Evolutionary conservation across 2,888 invertebrate species (phyloP), one percentile per base, ranked within the genome.

Genomic region (Stomorhina lunata): DNA sequence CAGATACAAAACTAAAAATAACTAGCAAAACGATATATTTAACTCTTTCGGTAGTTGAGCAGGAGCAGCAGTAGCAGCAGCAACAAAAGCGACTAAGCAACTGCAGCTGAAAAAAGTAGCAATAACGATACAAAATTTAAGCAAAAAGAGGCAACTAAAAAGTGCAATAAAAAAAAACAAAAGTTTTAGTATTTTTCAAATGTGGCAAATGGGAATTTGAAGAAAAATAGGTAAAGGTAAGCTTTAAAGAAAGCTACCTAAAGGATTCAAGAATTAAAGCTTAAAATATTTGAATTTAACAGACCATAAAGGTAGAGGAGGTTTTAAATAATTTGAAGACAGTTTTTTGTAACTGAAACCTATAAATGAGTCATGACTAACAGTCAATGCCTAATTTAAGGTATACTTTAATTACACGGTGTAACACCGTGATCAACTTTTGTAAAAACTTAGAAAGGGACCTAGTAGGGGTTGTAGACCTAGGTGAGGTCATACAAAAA

Each of bases 21-120:
- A 34, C n/a, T 34, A 34, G 10, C 17, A 45, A 63, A 66, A 66
- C 15, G 57, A 45, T 45, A 34, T 55, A 50, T 69, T 69, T 69
- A 40, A 29, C 40, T 43, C 7, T 29, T 65, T 48, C 29, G 63
- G 32, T 32, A 65, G 29, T 65, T 65, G 29, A 50, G 50, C 34
- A 50, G 50, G 15, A 50, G 50, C 59, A 63, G 17, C 1, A 45
- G 15, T 6, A 2, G 48, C 7, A 63, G 3, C 0, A 50, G 12
- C n/a, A 48, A n/a, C n/a, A 43, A 15, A 43, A n/a, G 32, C 9
- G 32, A 4, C 2, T 4, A 40, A 48, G 22, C 25, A 66, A 25
- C 40, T 34, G n/a, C 15, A 37, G 50, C 1, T 48, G 22, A 15
- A 66, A 17, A 27, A 68, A 27, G 12, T 37, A 25, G 12, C 6